phyloP scores from a whole-genome alignment of 1,140 invertebrate species.

The Drosophila obscura region DNA sequence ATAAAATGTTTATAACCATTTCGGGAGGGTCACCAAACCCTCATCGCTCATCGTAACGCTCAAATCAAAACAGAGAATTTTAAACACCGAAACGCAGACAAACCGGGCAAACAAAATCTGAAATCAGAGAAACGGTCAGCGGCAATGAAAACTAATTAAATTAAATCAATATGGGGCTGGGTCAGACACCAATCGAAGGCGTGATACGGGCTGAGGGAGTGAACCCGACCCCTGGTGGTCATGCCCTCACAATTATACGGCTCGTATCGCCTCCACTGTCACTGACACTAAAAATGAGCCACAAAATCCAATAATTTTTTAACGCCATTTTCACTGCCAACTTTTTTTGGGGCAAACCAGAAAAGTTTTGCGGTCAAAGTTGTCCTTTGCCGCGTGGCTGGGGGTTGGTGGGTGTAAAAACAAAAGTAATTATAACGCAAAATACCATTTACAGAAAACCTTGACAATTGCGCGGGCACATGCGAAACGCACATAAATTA shows the following conservation, averaged over 20 bases:
- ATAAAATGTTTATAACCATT: constrained; percentile 76
- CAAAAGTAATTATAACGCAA: constrained; percentile 71
- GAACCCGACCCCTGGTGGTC: neutral
- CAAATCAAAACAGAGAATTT: constrained; percentile 46
- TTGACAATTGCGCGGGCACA: constrained; percentile 78
- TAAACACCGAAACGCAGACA: constrained; percentile 60
- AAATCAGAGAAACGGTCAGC: constrained; percentile 65
- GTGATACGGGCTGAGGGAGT: constrained; percentile 16
- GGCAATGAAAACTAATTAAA: constrained; percentile 70
- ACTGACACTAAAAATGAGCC: constrained; percentile 42
- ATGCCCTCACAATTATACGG: constrained; percentile 50
- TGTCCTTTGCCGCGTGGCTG: neutral
- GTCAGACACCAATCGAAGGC: constrained; percentile 9
- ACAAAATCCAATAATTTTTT: constrained; percentile 53
- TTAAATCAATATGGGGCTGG: constrained; percentile 67
- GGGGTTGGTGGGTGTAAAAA: constrained; percentile 10
- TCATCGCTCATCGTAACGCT: constrained; percentile 56
- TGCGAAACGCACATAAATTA: constrained; percentile 81
- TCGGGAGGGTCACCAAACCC: constrained; percentile 37
- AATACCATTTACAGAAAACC: constrained; percentile 64
- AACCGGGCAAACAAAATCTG: constrained; percentile 43
- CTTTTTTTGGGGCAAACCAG: constrained; percentile 24
- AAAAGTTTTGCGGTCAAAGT: constrained; percentile 48
- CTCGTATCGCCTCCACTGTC: constrained; percentile 2
- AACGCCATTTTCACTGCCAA: constrained; percentile 42